Percentiles rank a stretch among this genome's conserved stretches.
These are phyloP conservation scores for Pantherophis alleghaniensis DNA, from an alignment of 2,797 vertebrate genomes.

Conservation along the genomic window DNA sequence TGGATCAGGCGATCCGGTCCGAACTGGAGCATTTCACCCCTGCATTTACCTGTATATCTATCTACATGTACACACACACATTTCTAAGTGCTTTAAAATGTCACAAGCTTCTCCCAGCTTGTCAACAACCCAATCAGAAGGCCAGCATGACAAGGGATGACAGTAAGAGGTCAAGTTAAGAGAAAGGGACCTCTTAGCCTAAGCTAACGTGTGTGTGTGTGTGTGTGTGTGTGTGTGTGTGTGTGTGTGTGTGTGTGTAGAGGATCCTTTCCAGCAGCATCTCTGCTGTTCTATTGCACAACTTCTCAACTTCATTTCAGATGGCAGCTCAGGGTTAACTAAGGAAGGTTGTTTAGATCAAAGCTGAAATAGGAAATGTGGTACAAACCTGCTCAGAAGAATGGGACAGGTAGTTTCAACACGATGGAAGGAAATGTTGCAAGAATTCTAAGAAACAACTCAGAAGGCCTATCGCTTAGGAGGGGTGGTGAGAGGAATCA, in stretches of 20 bases:
- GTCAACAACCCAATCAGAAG: not conserved
- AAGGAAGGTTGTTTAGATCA: conserved; percentile 7
- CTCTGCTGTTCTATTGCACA: not conserved
- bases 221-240: not conserved
- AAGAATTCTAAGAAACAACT: conserved; percentile 1
- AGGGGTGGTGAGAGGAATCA: not conserved
- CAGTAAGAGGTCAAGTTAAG: not conserved
- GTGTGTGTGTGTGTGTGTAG: too few species aligned
- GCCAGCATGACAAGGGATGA: not conserved
- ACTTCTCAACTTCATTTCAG: not conserved
- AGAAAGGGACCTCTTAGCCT: not conserved
- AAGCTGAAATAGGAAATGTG: conserved; percentile 22
- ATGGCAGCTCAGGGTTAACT: not conserved
- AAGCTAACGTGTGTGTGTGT: not conserved
- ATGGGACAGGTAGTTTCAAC: conserved; percentile 24
- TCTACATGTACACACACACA: not conserved
- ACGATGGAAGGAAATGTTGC: conserved; percentile 17
- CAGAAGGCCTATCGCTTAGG: not conserved
- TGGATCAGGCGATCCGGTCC: too few species aligned
- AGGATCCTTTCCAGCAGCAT: not conserved
- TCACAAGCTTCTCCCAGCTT: not conserved
- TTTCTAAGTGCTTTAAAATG: not conserved
- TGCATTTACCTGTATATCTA: not conserved
- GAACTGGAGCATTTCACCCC: too few species aligned
- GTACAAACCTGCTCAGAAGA: conserved; percentile 14